phyloP scores from a whole-genome alignment of 2,888 invertebrate genomes.

The Neocrepidodera transversa region DNA sequence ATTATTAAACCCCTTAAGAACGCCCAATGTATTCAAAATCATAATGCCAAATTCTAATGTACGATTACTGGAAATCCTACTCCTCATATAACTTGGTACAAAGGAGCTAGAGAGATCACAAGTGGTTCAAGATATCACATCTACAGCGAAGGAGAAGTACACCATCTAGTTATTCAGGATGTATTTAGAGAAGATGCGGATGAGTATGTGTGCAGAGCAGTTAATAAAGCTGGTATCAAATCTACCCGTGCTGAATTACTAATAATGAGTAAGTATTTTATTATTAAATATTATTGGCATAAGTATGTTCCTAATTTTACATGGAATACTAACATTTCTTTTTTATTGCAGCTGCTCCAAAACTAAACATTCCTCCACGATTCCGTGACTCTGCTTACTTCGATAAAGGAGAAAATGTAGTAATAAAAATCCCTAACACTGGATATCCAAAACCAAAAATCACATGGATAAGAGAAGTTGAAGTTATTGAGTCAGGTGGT shows the following conservation, averaged over 20 bases:
- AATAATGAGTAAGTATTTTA: conserved; percentile 87
- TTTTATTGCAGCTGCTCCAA: conserved; percentile 81
- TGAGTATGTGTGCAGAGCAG: conserved; percentile 95
- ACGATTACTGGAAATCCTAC: conserved; percentile 88
- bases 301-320: background rate
- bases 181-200: conserved; percentile 98
- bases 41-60: conserved; percentile 93
- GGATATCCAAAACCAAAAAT: conserved; percentile 95
- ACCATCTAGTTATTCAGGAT: conserved; percentile 89
- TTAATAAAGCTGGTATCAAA: conserved; percentile 93
- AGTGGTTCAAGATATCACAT: conserved; percentile 93
- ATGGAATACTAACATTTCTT: background rate
- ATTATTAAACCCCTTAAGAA: conserved; percentile 85
- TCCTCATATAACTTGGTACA: conserved; percentile 95
- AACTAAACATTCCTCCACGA: conserved; percentile 95
- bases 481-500: conserved; percentile 89
- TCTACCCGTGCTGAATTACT: conserved; percentile 94
- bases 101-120: conserved; percentile 95
- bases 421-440: conserved; percentile 97
- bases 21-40: conserved; percentile 91
- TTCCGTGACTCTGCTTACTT: conserved; percentile 98
- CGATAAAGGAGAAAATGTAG: conserved; percentile 97
- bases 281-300: too few relatives aligned
- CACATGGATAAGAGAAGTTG: conserved; percentile 93
- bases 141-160: conserved; percentile 85